Conservation (phyloP, 2,888 invertebrate genomes). For the Palloptera scutellata region DNA sequence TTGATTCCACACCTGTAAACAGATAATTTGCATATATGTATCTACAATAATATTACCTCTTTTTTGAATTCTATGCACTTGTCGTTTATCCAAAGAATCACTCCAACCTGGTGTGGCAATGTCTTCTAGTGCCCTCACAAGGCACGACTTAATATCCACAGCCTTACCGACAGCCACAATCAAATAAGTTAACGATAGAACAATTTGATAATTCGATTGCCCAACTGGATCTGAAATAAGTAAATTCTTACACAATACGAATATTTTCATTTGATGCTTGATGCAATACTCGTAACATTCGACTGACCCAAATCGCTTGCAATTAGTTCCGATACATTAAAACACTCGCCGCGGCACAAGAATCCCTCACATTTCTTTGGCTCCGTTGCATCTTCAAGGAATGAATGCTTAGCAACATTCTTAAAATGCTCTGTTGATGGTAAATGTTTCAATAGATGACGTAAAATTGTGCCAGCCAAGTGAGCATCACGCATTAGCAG, state of each 20-base stretch:
- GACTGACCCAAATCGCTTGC: constrained; percentile 52
- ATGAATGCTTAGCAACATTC: constrained; percentile 60
- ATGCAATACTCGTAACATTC: neutral
- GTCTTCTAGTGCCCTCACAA: constrained; percentile 71
- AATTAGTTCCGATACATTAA: constrained; percentile 58
- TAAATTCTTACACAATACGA: no score
- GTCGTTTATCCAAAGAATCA: constrained; percentile 77
- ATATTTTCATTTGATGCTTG: neutral
- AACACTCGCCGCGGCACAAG: constrained; percentile 74
- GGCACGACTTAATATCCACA: constrained; percentile 70
- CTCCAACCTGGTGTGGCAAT: constrained; percentile 71
- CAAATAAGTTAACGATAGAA: constrained; percentile 72
- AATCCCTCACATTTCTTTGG: constrained; percentile 71
- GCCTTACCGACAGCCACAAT: constrained; percentile 72
- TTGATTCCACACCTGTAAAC: constrained; percentile 79
- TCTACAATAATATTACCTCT: neutral
- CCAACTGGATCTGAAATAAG: constrained; percentile 60
- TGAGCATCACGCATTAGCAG: constrained; percentile 76
- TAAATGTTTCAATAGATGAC: constrained; percentile 66
- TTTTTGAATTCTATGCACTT: constrained; percentile 64
- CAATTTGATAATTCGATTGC: constrained; percentile 68
- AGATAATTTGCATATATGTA: neutral
- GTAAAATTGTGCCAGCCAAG: constrained; percentile 69
- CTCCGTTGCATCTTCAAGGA: constrained; percentile 53
- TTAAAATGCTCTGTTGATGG: constrained; percentile 63